Evolutionary conservation across 2,888 invertebrate genomes (phyloP).

Genomic region (Phymatocera aterrima): DNA sequence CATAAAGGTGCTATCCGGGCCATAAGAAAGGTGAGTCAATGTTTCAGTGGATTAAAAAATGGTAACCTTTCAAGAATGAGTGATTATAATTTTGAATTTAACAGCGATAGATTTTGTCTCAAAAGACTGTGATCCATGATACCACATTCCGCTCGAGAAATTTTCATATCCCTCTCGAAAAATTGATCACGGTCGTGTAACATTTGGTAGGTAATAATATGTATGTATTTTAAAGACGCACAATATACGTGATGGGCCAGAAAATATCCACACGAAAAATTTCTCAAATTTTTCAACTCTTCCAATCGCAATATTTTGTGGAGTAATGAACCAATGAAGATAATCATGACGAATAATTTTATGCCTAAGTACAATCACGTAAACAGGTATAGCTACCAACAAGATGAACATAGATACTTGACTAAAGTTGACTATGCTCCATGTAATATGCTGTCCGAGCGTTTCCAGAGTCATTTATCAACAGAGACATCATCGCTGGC

Average conservation of each 20-base stretch:
- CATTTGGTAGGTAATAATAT: too few relatives aligned
- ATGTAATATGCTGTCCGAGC: not conserved
- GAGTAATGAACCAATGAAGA: not conserved
- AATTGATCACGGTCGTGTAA: too few relatives aligned
- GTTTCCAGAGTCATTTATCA: constrained; percentile 13
- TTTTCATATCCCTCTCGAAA: too few relatives aligned
- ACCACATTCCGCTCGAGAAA: too few relatives aligned
- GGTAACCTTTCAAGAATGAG: not conserved
- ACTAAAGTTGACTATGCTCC: not conserved
- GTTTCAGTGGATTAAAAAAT: not conserved
- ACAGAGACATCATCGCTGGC: not conserved
- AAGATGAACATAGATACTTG: not conserved
- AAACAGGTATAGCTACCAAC: not conserved
- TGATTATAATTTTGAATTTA: not conserved
- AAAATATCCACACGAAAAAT: too few relatives aligned
- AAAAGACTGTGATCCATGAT: not conserved
- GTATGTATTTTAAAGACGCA: too few relatives aligned
- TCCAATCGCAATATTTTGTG: not conserved
- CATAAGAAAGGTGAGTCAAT: constrained; percentile 88
- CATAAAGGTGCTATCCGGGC: constrained; percentile 95
- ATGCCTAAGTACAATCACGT: not conserved
- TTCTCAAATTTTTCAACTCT: too few relatives aligned
- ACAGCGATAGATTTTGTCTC: not conserved
- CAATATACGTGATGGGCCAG: too few relatives aligned
- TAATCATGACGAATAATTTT: not conserved